Percentiles rank a stretch among this genome's conserved stretches.
Evolutionary conservation across 2,797 vertebrate genomes (phyloP).

Genomic region (Uromys caudimaculatus): DNA sequence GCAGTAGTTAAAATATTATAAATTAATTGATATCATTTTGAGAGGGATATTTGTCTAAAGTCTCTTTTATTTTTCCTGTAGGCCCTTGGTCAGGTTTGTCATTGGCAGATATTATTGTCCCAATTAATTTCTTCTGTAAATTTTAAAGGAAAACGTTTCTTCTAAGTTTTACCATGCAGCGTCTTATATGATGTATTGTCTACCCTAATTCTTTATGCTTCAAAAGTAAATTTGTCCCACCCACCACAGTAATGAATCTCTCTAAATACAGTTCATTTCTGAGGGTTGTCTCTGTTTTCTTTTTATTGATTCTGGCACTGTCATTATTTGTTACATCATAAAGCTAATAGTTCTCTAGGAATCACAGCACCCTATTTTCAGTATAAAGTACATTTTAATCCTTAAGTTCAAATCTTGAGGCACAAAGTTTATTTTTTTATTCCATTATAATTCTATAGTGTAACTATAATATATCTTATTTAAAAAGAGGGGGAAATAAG

Average conservation of each 20-base stretch:
- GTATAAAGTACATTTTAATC: too few species aligned
- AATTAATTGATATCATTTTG: background rate
- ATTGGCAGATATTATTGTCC: background rate
- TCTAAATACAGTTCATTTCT: background rate
- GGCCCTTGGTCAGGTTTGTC: background rate
- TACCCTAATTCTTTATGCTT: background rate
- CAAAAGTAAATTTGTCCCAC: background rate
- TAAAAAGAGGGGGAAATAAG: background rate
- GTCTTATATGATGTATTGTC: background rate
- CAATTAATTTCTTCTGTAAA: background rate
- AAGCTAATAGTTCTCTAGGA: background rate
- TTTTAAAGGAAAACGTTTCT: background rate
- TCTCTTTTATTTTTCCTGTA: too few species aligned
- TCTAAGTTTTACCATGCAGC: background rate
- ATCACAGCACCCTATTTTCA: background rate
- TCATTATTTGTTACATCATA: background rate
- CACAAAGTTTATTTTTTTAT: background rate
- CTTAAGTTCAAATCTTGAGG: background rate
- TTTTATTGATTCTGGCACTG: background rate
- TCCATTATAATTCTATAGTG: background rate
- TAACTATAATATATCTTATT: background rate
- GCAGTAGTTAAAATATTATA: background rate
- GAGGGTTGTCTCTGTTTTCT: background rate
- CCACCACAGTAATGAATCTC: background rate
- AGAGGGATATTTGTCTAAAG: background rate